Conservation (phyloP, 1,140 invertebrate species). For the Maconellicoccus hirsutus region DNA sequence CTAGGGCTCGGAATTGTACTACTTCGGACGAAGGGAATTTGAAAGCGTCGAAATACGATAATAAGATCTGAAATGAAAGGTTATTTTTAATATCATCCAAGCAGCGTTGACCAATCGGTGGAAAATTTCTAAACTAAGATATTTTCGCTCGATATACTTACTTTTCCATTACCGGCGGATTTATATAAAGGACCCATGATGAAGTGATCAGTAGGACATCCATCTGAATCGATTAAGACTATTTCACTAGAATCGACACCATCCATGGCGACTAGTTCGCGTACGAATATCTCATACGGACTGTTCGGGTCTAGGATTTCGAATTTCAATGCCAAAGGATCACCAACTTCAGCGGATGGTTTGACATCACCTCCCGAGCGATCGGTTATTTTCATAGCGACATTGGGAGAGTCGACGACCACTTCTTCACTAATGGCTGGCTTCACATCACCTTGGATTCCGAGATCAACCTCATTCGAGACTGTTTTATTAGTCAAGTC, state of each 20-base stretch:
- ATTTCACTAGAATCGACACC: slow-evolving; percentile 85
- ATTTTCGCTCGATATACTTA: slow-evolving; percentile 26
- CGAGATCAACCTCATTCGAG: slow-evolving; percentile 78
- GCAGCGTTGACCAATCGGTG: too few relatives aligned
- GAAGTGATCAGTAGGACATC: slow-evolving; percentile 82
- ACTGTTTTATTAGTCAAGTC: slow-evolving; percentile 88
- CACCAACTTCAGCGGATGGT: slow-evolving; percentile 74
- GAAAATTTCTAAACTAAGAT: too few relatives aligned
- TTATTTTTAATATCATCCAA: too few relatives aligned
- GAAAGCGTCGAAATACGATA: slow-evolving; percentile 91
- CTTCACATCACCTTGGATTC: slow-evolving; percentile 72
- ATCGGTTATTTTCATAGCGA: slow-evolving; percentile 88
- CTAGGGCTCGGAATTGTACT: slow-evolving; percentile 84
- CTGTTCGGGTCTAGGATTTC: slow-evolving; percentile 82
- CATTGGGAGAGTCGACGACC: slow-evolving; percentile 81
- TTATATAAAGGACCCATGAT: slow-evolving; percentile 86
- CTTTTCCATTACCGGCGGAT: slow-evolving; percentile 58
- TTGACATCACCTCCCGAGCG: slow-evolving; percentile 64
- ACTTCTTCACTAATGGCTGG: slow-evolving; percentile 60
- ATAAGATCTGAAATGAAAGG: slow-evolving; percentile 49
- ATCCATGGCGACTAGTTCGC: slow-evolving; percentile 87
- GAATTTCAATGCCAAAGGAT: slow-evolving; percentile 78
- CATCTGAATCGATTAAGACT: slow-evolving; percentile 77
- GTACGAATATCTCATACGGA: slow-evolving; percentile 89
- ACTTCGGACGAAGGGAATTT: slow-evolving; percentile 90